Evolutionary conservation across 2,797 vertebrate genomes (phyloP), one percentile per base, ranked within the genome.

Genomic region (Arnoldichthys spilopterus): DNA sequence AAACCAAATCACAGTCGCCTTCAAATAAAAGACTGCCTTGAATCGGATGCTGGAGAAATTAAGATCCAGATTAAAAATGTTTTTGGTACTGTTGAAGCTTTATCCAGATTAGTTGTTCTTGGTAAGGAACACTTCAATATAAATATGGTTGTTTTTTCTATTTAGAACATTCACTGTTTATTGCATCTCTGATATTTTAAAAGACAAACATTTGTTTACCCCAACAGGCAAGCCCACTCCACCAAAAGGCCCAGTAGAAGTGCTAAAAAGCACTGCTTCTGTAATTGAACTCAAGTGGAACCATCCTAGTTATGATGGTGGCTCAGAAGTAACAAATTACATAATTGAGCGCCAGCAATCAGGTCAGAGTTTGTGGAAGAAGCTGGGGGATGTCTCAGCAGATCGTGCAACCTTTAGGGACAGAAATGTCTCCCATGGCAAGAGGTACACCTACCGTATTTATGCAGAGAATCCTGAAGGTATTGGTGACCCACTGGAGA

Each of bases 381-480:
- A 92, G 43, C 79, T 96, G 63, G 95, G 93, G 4, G 90, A 96
- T 45, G 76, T 88, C 58, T 86, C 87, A 0, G 87, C 85, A 13
- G 90, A 91, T 83, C 88, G 79, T 54, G 91, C 87, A 34, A 89
- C 84, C 68, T 95, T 94, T 85, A 93, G 91, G 0, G 94, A 93
- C 0, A 86, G 88, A 80, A 91, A 92, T 64, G 93, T 95, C 74
- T 92, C 92, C 34, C 90, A 87, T 72, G 94, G 94, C 78, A 90
- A 77, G 82, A 94, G 91, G 85, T 97, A 95, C 84, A 87, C 87
- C 88, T 96, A 95, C 89, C 91, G 90, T 11, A 93, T 96, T 87
- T 92, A 86, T 18, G 93, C 96, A 0, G 86, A 93, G 86, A 97
- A 91, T 26, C 87, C 92, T 0, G 93, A 96, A 88, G 96, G 95